A percentile compares a stretch with the other conserved stretches of the same genome.
phyloP scores from a whole-genome alignment of 2,113 vertebrate species.

The Pycnonotus jocosus region DNA sequence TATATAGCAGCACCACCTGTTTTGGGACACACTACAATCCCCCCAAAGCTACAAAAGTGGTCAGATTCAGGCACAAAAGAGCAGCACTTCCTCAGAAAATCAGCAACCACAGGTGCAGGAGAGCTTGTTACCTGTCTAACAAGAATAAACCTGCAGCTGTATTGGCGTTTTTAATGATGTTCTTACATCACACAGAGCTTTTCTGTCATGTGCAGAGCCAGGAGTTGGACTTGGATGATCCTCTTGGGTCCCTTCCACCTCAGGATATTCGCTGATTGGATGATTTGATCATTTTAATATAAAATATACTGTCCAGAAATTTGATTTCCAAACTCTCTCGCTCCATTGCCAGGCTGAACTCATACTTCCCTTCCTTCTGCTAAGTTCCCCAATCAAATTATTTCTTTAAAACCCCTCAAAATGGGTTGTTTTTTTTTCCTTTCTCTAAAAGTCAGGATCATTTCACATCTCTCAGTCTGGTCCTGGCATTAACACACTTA shows the following conservation, averaged over 20 bases:
- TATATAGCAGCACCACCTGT: fast-evolving
- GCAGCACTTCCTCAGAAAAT: background rate
- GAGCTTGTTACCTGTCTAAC: too few species aligned
- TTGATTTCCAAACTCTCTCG: background rate
- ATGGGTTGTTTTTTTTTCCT: background rate
- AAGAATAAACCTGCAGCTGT: background rate
- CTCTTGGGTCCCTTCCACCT: background rate
- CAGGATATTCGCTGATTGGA: background rate
- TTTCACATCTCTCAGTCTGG: background rate
- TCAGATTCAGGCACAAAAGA: background rate
- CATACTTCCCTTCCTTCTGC: background rate
- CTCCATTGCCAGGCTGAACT: background rate
- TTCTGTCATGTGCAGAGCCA: background rate
- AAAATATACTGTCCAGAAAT: background rate
- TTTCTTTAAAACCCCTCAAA: background rate
- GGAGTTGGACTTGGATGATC: background rate
- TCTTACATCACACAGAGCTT: background rate
- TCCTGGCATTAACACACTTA: background rate
- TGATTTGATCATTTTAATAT: background rate
- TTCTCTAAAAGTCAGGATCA: background rate
- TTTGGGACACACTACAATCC: background rate
- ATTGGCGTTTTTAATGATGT: fast-evolving
- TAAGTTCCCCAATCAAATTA: background rate
- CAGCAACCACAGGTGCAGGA: background rate
- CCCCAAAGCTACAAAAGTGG: background rate